Percentiles rank a stretch among this genome's conserved stretches.
Conservation (phyloP, 2,888 invertebrate genomes). For the Temnothorax unifasciatus region DNA sequence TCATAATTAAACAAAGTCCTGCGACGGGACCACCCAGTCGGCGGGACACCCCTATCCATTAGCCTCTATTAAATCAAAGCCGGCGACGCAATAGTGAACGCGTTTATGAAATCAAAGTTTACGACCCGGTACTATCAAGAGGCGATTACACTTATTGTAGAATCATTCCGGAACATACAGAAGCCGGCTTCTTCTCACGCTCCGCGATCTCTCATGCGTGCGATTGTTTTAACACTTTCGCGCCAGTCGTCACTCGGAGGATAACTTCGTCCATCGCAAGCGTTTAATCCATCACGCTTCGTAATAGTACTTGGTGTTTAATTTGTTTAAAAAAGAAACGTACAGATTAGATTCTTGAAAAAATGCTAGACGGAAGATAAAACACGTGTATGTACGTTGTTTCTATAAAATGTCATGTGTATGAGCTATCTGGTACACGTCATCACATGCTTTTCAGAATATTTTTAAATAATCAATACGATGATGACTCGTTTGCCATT, state of each 20-base stretch:
- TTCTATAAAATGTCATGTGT: conserved; percentile 30
- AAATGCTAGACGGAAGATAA: neutral
- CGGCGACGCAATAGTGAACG: conserved; percentile 69
- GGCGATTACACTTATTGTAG: conserved; percentile 38
- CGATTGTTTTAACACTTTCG: conserved; percentile 24
- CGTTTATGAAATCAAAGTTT: conserved; percentile 78
- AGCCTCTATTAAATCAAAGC: conserved; percentile 82
- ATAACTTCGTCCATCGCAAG: neutral
- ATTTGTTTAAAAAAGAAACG: conserved; percentile 15
- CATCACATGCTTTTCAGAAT: conserved; percentile 10
- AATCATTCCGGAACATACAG: conserved; percentile 46
- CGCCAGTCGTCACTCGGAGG: neutral
- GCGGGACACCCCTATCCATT: conserved; percentile 81
- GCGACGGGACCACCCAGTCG: conserved; percentile 81
- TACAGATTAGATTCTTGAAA: neutral
- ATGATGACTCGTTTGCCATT: neutral
- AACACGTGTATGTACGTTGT: conserved; percentile 13
- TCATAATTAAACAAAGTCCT: conserved; percentile 80
- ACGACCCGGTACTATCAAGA: conserved; percentile 49
- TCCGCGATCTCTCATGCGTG: conserved; percentile 17
- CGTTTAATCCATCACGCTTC: neutral
- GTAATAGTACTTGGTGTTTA: neutral
- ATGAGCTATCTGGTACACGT: neutral
- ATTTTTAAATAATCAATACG: conserved; percentile 46
- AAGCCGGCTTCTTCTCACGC: conserved; percentile 60